Evolutionary conservation across 2,888 invertebrate species (phyloP).

Genomic region (Epistrophe grossulariae): DNA sequence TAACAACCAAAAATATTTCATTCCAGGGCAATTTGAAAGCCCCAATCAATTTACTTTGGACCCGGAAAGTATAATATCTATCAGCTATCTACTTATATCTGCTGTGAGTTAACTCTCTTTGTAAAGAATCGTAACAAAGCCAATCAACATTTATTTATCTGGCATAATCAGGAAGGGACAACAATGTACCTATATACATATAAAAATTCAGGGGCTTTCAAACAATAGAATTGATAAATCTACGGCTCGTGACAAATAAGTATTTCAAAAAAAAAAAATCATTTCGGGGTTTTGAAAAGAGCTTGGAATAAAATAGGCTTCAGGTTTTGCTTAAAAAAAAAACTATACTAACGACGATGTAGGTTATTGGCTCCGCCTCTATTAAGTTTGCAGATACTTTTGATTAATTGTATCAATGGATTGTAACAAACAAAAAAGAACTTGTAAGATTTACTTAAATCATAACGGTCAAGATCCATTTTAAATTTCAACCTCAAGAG

Average conservation of each 20-base stretch:
- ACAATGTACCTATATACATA: too few relatives aligned
- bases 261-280: too few relatives aligned
- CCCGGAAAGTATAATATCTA: conserved; percentile 14
- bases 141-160: conserved; percentile 62
- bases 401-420: conserved; percentile 43
- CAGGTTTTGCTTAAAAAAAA: not conserved
- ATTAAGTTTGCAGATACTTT: conserved; percentile 21
- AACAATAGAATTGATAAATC: conserved; percentile 64
- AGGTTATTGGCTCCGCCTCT: conserved; percentile 10
- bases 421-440: not conserved
- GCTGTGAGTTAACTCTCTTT: not conserved
- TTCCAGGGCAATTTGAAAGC: conserved; percentile 51
- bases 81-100: not conserved
- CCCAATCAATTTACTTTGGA: conserved; percentile 45
- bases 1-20: conserved; percentile 37
- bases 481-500: conserved; percentile 25
- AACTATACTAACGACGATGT: not conserved
- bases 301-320: not conserved
- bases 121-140: conserved; percentile 46
- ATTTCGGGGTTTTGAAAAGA: not conserved
- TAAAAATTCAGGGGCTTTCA: conserved; percentile 9
- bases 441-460: conserved; percentile 26
- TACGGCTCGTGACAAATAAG: conserved; percentile 53
- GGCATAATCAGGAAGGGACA: conserved; percentile 14
- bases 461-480: conserved; percentile 51